These are phyloP conservation scores for Gadus chalcogrammus DNA, from an alignment of 2,113 vertebrate genomes.

Conservation along the genomic window DNA sequence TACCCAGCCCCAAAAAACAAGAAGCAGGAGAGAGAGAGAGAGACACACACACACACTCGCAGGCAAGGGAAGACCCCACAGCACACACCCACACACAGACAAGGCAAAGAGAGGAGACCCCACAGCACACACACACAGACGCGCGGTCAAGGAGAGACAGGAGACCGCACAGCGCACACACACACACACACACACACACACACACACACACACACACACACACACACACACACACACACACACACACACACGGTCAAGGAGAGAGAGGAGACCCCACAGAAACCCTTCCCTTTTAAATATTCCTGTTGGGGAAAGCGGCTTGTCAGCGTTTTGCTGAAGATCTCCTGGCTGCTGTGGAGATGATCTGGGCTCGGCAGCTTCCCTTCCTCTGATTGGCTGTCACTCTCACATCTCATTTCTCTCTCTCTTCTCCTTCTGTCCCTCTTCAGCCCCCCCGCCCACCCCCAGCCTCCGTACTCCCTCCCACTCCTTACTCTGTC, in stretches of 20 bases:
- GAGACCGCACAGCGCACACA: too few relatives aligned
- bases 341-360: slow-evolving; percentile 58
- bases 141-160: too few relatives aligned
- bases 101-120: too few relatives aligned
- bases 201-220: not conserved
- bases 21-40: slow-evolving; percentile 33
- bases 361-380: slow-evolving; percentile 48
- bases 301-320: slow-evolving; percentile 51
- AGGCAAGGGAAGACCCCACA: not conserved
- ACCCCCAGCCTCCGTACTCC: slow-evolving; percentile 27
- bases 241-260: too few relatives aligned
- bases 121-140: too few relatives aligned
- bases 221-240: too few relatives aligned
- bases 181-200: too few relatives aligned
- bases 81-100: not conserved
- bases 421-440: slow-evolving; percentile 27
- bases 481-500: slow-evolving; percentile 34
- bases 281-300: slow-evolving; percentile 16
- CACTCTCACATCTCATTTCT: slow-evolving; percentile 55
- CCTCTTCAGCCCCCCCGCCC: not conserved
- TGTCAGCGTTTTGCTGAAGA: slow-evolving; percentile 65
- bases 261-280: too few relatives aligned
- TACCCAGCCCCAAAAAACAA: slow-evolving; percentile 75
- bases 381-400: slow-evolving; percentile 56
- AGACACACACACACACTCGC: too few relatives aligned